A percentile compares a stretch with the other conserved stretches of the same genome.
These are phyloP conservation scores for Drosophila infuscata DNA, from an alignment of 2,888 invertebrate species.

Conservation along the genomic window DNA sequence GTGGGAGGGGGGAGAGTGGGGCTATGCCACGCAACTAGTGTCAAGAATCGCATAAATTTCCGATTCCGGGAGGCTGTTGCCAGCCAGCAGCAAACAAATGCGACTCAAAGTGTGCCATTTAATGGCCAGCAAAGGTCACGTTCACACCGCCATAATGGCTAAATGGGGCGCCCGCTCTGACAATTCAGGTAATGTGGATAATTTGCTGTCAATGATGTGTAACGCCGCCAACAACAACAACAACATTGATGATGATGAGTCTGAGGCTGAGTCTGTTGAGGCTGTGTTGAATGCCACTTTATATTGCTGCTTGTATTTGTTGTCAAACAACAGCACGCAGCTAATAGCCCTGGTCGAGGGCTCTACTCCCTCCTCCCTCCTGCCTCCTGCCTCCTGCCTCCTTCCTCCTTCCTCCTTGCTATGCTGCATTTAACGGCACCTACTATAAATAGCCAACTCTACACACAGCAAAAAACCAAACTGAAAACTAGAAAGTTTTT, in stretches of 20 bases:
- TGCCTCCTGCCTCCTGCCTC: neutral
- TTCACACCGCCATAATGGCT: slow-evolving; percentile 78
- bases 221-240: slow-evolving; percentile 64
- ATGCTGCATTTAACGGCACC: slow-evolving; percentile 72
- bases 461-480: neutral
- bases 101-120: slow-evolving; percentile 81
- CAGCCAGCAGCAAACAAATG: slow-evolving; percentile 59
- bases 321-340: slow-evolving; percentile 76
- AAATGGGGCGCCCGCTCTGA: slow-evolving; percentile 77
- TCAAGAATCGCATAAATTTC: slow-evolving; percentile 83
- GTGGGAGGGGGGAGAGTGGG: neutral
- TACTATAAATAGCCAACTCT: slow-evolving; percentile 61
- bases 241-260: slow-evolving; percentile 22
- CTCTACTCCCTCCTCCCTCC: neutral
- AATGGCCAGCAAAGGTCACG: slow-evolving; percentile 84
- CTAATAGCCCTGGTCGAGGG: slow-evolving; percentile 64
- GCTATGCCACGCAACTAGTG: slow-evolving; percentile 71
- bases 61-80: slow-evolving; percentile 54
- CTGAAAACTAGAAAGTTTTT: neutral
- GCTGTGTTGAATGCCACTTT: slow-evolving; percentile 12
- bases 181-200: slow-evolving; percentile 84
- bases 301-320: slow-evolving; percentile 72
- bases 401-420: neutral
- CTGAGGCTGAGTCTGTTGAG: slow-evolving; percentile 2
- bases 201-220: slow-evolving; percentile 85